phyloP scores from a whole-genome alignment of 2,888 invertebrate genomes.

The Pseudococcus jackbeardsleyi region DNA sequence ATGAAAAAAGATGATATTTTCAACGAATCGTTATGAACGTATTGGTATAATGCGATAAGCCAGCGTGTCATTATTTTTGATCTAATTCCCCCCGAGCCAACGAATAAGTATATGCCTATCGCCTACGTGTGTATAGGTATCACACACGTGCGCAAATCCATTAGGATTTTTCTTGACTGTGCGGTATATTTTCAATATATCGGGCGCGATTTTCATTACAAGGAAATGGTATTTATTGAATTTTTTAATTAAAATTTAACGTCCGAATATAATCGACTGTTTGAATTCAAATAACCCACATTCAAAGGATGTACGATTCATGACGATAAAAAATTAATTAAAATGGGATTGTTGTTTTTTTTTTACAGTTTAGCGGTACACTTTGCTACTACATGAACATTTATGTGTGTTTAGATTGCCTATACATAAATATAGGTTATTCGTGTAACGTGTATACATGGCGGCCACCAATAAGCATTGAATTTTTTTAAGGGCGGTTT shows the following conservation, averaged over 20 bases:
- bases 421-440: no score
- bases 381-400: neutral
- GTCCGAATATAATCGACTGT: constrained; percentile 34
- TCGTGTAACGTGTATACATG: neutral
- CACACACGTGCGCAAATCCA: neutral
- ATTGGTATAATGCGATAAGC: neutral
- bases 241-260: constrained; percentile 50
- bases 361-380: constrained; percentile 33
- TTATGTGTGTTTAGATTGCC: neutral
- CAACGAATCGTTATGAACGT: neutral
- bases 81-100: neutral
- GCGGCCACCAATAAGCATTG: neutral
- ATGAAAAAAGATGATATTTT: neutral
- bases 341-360: constrained; percentile 7
- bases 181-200: neutral
- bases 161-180: constrained; percentile 11
- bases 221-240: constrained; percentile 46
- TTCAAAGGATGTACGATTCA: constrained; percentile 38
- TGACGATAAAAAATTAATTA: constrained; percentile 44
- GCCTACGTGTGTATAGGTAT: neutral
- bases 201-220: constrained; percentile 40
- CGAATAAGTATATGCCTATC: neutral
- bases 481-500: constrained; percentile 20
- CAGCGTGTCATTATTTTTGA: neutral
- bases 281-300: constrained; percentile 32